These are phyloP conservation scores for Borostomias antarcticus DNA, from an alignment of 2,797 vertebrate species.

Conservation along the genomic window DNA sequence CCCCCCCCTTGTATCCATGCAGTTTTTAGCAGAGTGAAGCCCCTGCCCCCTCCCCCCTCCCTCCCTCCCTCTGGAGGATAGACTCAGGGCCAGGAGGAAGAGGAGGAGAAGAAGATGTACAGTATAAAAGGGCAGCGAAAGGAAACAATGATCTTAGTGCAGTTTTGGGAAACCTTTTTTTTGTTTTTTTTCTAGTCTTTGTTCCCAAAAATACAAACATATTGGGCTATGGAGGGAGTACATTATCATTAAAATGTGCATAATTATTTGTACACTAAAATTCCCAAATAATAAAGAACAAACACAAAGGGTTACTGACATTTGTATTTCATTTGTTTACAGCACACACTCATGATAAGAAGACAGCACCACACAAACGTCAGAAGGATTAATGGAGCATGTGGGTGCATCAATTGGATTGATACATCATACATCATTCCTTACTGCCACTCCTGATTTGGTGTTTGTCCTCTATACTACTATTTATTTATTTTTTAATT, in stretches of 20 bases:
- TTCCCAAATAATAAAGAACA: no score
- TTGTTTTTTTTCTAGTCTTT: no score
- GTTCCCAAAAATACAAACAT: no score
- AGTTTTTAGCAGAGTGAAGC: conserved; percentile 78
- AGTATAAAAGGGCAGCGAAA: conserved; percentile 56
- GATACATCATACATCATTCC: conserved; percentile 56
- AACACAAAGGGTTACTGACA: neutral
- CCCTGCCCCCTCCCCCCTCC: conserved; percentile 39
- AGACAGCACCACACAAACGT: conserved; percentile 26
- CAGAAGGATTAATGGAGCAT: conserved; percentile 47
- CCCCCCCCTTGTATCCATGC: conserved; percentile 83
- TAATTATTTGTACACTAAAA: no score
- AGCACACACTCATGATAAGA: neutral
- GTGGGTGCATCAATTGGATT: conserved; percentile 60
- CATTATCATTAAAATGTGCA: no score
- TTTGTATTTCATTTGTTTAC: neutral
- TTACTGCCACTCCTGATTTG: conserved; percentile 46
- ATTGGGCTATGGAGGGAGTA: no score
- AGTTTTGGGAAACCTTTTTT: neutral
- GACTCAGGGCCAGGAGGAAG: conserved; percentile 58
- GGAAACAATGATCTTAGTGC: conserved; percentile 21
- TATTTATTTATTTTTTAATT: conserved; percentile 40
- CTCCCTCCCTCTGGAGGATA: conserved; percentile 42
- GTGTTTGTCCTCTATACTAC: conserved; percentile 8
- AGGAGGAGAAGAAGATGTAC: conserved; percentile 36